phyloP scores from a whole-genome alignment of 1,140 invertebrate genomes.

The Hesperophylax magnus region DNA sequence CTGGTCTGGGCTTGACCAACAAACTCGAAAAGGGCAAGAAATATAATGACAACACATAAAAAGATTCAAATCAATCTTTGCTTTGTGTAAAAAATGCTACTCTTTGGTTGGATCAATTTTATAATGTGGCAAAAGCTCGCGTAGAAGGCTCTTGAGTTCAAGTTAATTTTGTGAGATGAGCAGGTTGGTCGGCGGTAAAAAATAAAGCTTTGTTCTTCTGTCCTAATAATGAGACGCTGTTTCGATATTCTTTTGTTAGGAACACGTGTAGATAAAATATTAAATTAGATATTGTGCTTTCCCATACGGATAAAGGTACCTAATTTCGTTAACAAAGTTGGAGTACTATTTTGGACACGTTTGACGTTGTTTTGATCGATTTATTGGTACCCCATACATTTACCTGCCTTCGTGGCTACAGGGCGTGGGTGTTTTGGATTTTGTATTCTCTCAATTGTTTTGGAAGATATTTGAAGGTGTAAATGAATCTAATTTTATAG shows the following conservation, averaged over 20 bases:
- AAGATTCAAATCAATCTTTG: not conserved
- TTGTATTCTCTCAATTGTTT: too few relatives aligned
- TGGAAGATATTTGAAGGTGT: too few relatives aligned
- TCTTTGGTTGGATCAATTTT: too few relatives aligned
- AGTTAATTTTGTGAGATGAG: slow-evolving; percentile 17
- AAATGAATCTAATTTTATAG: too few relatives aligned
- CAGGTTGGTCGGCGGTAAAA: slow-evolving; percentile 24
- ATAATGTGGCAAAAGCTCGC: too few relatives aligned
- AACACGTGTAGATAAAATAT: slow-evolving; percentile 24
- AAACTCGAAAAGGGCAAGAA: not conserved
- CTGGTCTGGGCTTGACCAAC: not conserved
- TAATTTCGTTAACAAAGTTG: slow-evolving; percentile 1
- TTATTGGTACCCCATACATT: too few relatives aligned
- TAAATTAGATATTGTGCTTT: slow-evolving; percentile 22
- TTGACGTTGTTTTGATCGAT: too few relatives aligned
- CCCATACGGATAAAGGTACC: not conserved
- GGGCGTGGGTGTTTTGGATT: too few relatives aligned
- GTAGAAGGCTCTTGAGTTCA: not conserved
- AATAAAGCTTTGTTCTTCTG: slow-evolving; percentile 31
- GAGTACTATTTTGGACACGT: not conserved
- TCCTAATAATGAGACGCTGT: slow-evolving; percentile 22
- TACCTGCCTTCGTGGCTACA: too few relatives aligned
- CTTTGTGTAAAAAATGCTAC: too few relatives aligned
- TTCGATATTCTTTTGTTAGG: slow-evolving; percentile 28
- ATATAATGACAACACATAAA: not conserved